phyloP scores from a whole-genome alignment of 2,888 invertebrate genomes.

The Archips crataeganus region DNA sequence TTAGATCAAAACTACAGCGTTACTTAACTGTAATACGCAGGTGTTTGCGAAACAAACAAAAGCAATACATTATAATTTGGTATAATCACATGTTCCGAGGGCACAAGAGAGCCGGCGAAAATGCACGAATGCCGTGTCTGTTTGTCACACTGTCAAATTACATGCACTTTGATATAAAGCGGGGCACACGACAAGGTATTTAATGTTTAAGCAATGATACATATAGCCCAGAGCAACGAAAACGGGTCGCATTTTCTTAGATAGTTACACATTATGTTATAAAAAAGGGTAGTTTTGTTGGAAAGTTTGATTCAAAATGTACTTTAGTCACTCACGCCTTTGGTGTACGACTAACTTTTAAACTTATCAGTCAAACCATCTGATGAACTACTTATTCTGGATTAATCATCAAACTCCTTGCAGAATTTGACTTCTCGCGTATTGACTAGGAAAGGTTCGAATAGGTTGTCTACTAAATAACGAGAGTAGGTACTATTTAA shows the following conservation, averaged over 20 bases:
- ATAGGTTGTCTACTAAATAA: not conserved
- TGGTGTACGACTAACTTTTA: too few species aligned
- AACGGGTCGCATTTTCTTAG: too few species aligned
- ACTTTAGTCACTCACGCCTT: too few species aligned
- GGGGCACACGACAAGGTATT: not conserved
- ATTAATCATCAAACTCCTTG: too few species aligned
- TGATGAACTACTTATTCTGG: too few species aligned
- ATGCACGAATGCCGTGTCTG: slow-evolving; percentile 51
- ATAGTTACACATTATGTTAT: too few species aligned
- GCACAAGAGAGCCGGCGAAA: slow-evolving; percentile 52
- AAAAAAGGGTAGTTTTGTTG: too few species aligned
- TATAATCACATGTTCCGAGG: slow-evolving; percentile 56
- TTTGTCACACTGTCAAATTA: slow-evolving; percentile 42
- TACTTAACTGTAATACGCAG: slow-evolving; percentile 43
- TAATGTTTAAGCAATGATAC: not conserved
- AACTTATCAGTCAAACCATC: too few species aligned
- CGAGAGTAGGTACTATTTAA: too few species aligned
- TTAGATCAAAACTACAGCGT: slow-evolving; percentile 26
- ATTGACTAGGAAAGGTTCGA: not conserved
- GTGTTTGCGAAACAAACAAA: slow-evolving; percentile 51
- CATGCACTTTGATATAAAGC: slow-evolving; percentile 41
- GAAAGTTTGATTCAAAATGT: too few species aligned
- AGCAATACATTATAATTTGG: slow-evolving; percentile 52
- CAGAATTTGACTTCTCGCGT: too few species aligned
- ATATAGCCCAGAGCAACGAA: too few species aligned